Percentiles rank a stretch among this genome's conserved stretches.
These are phyloP conservation scores for Leucoptera coffeella DNA, from an alignment of 2,888 invertebrate species.

Conservation along the genomic window DNA sequence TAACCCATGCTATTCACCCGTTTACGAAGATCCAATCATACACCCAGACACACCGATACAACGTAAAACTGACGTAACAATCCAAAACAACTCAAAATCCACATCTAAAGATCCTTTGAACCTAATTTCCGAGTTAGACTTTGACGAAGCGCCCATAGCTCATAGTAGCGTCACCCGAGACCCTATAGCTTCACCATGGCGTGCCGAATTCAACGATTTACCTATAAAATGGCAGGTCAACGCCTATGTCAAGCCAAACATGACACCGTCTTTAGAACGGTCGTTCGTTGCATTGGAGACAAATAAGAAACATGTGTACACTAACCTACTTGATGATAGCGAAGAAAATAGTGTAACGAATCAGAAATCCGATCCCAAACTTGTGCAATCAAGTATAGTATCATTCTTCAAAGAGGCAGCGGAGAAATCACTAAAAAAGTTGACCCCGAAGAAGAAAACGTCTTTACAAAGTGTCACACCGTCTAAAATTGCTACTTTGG, in stretches of 20 bases:
- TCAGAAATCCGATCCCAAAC: constrained; percentile 15
- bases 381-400: constrained; percentile 34
- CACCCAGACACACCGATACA: too few relatives aligned
- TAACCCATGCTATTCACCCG: too few relatives aligned
- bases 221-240: constrained; percentile 41
- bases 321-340: constrained; percentile 20
- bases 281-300: constrained; percentile 26
- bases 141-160: constrained; percentile 35
- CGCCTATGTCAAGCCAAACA: constrained; percentile 36
- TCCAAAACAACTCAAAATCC: too few relatives aligned
- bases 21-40: too few relatives aligned
- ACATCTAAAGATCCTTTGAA: constrained; percentile 31
- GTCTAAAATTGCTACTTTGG: neutral
- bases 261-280: constrained; percentile 44
- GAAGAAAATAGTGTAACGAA: constrained; percentile 16
- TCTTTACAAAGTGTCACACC: too few relatives aligned
- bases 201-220: constrained; percentile 30
- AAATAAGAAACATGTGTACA: constrained; percentile 37
- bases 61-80: too few relatives aligned
- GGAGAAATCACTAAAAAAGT: constrained; percentile 13
- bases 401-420: constrained; percentile 35
- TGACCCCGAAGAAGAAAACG: neutral
- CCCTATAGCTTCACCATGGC: constrained; percentile 39
- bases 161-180: constrained; percentile 37
- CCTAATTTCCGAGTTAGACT: constrained; percentile 23